A percentile compares a stretch with the other conserved stretches of the same genome.
Evolutionary conservation across 2,113 vertebrate species (phyloP).

Genomic region (Leptosomus discolor): DNA sequence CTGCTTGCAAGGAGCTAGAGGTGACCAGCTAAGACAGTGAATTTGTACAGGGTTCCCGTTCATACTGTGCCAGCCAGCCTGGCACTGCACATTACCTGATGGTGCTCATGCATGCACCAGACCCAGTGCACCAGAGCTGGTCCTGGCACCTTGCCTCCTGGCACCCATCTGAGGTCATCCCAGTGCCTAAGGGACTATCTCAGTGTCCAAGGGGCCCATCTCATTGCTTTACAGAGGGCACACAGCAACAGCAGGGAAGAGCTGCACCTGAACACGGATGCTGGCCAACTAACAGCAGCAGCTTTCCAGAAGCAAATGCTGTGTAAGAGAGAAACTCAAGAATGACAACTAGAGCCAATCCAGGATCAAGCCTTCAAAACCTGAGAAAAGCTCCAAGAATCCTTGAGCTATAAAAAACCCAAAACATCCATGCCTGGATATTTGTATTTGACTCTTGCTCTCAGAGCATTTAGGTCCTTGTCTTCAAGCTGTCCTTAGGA

Average conservation of each 20-base stretch:
- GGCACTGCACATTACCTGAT: background rate
- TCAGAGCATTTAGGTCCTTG: background rate
- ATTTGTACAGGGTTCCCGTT: background rate
- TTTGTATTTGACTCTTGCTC: background rate
- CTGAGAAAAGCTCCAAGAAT: background rate
- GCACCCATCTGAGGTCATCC: background rate
- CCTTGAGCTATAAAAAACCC: background rate
- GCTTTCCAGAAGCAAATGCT: background rate
- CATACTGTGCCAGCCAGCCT: background rate
- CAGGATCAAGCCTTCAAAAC: background rate
- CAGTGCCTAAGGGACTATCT: background rate
- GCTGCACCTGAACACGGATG: background rate
- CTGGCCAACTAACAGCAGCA: background rate
- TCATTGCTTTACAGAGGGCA: background rate
- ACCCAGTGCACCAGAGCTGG: background rate
- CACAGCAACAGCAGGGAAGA: background rate
- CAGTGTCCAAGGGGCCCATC: background rate
- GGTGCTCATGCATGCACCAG: background rate
- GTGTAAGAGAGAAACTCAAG: background rate
- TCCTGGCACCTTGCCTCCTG: background rate
- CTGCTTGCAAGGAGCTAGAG: background rate
- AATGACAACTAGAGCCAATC: background rate
- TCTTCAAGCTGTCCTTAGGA: background rate
- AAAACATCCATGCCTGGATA: background rate
- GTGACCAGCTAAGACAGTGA: background rate